Conservation (phyloP, 2,797 vertebrate genomes). For the Chrysocyon brachyurus region DNA sequence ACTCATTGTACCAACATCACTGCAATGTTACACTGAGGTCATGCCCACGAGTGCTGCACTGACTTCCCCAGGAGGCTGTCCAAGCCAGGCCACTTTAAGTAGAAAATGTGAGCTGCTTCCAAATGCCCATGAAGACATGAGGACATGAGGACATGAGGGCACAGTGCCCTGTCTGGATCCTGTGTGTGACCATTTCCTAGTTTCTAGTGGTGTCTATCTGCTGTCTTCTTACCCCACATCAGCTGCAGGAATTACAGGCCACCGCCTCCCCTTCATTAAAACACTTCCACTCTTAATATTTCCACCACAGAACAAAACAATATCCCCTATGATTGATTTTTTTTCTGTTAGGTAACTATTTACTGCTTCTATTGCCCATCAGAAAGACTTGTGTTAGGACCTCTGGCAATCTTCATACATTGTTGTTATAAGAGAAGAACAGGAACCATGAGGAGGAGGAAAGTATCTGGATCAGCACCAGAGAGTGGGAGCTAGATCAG, state of each 20-base stretch:
- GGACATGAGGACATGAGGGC: no score
- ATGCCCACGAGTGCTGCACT: neutral
- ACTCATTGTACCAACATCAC: no score
- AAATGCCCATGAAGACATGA: no score
- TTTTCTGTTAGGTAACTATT: neutral
- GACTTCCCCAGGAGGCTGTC: neutral
- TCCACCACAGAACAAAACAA: conserved; percentile 10
- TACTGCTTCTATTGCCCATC: neutral
- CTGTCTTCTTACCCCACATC: neutral
- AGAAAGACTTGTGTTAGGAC: neutral
- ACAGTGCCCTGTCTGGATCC: neutral
- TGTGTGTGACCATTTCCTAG: neutral
- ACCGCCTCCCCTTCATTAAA: neutral
- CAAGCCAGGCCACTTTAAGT: neutral
- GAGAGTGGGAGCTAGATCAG: neutral
- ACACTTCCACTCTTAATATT: neutral
- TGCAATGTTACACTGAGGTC: neutral
- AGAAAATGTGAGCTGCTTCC: neutral
- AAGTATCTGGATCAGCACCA: neutral
- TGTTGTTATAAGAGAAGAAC: neutral
- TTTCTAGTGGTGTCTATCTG: neutral
- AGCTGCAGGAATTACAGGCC: neutral
- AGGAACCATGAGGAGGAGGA: neutral
- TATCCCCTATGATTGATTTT: neutral
- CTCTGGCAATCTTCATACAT: conserved; percentile 14